Conservation (phyloP, 2,888 invertebrate genomes). For the Mesoligia furuncula region DNA sequence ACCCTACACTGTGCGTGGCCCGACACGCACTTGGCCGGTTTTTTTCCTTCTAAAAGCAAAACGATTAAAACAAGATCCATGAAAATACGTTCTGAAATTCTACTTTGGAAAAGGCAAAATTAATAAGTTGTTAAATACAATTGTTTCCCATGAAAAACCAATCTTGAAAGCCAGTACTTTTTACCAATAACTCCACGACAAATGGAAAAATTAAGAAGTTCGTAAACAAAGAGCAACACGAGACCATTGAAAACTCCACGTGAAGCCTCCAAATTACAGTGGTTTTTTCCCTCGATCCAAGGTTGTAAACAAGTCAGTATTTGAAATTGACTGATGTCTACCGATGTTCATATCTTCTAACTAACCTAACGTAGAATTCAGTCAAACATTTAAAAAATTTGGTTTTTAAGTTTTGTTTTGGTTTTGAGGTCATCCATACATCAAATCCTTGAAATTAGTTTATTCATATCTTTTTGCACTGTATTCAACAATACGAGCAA, state of each 20-base stretch:
- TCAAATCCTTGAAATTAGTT: background rate
- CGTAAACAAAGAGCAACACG: constrained; percentile 38
- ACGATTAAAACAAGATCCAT: too few relatives aligned
- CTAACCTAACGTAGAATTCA: background rate
- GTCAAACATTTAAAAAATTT: background rate
- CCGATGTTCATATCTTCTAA: background rate
- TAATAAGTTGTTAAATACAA: constrained; percentile 4
- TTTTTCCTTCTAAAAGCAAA: too few relatives aligned
- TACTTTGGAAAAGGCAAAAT: background rate
- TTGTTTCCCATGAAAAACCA: constrained; percentile 20
- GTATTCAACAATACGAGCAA: background rate
- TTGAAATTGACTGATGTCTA: background rate
- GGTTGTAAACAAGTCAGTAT: constrained; percentile 16
- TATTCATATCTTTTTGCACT: background rate
- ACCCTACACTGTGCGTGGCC: too few relatives aligned
- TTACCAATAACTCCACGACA: background rate
- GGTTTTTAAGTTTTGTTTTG: too few relatives aligned
- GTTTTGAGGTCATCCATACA: background rate
- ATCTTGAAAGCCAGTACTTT: constrained; percentile 17
- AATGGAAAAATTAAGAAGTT: constrained; percentile 9
- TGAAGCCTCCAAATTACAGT: constrained; percentile 11
- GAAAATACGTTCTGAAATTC: background rate
- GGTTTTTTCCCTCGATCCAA: background rate
- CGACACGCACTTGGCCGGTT: too few relatives aligned
- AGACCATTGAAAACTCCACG: constrained; percentile 26